Evolutionary conservation across 2,113 vertebrate species (phyloP).

Genomic region (Rissa tridactyla): DNA sequence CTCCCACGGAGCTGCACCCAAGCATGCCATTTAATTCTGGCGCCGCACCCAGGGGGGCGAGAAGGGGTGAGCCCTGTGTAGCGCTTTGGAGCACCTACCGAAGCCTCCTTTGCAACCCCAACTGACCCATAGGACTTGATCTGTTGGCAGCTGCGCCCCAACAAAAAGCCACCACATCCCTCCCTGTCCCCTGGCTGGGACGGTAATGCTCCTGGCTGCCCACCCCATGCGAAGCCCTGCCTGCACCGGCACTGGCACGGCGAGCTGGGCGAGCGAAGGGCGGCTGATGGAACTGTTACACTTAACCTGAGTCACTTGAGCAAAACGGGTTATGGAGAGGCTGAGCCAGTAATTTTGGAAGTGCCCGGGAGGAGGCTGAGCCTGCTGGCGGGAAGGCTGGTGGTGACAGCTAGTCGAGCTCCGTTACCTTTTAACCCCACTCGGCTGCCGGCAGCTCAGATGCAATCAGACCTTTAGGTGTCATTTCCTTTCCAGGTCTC

Average conservation of each 20-base stretch:
- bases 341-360: neutral
- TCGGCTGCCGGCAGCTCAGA: neutral
- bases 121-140: neutral
- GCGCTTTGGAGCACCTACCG: neutral
- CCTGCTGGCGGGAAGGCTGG: neutral
- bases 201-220: fast-evolving
- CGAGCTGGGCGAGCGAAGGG: fast-evolving
- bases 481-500: neutral
- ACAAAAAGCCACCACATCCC: neutral
- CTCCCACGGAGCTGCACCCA: neutral
- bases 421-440: neutral
- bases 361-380: neutral
- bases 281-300: neutral
- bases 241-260: neutral
- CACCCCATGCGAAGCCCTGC: neutral
- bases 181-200: fast-evolving
- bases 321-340: neutral
- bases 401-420: neutral
- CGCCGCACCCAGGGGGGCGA: fast-evolving
- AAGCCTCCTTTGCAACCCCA: neutral
- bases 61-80: fast-evolving
- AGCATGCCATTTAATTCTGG: neutral
- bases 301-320: neutral
- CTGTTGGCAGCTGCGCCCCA: neutral
- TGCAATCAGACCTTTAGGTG: neutral